Evolutionary conservation across 2,888 invertebrate genomes (phyloP).

Genomic region (Baronia brevicornis): DNA sequence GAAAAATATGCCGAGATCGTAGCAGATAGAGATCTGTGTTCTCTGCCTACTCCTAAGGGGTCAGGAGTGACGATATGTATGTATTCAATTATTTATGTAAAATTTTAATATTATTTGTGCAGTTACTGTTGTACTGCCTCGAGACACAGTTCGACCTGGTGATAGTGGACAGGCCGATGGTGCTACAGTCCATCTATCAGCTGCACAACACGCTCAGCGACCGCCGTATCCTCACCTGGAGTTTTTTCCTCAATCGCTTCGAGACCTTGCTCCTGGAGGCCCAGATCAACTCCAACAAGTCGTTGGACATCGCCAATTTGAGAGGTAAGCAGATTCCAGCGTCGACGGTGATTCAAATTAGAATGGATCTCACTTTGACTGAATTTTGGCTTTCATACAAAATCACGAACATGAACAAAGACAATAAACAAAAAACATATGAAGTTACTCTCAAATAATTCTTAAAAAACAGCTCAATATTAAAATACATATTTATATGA

Average conservation of each 20-base stretch:
- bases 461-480: too few relatives aligned
- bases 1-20: neutral
- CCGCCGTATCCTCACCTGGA: constrained; percentile 94
- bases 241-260: constrained; percentile 95
- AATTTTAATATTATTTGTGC: constrained; percentile 33
- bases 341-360: too few relatives aligned
- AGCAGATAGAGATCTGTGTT: too few relatives aligned
- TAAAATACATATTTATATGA: too few relatives aligned
- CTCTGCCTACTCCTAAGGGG: too few relatives aligned
- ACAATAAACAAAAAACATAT: too few relatives aligned
- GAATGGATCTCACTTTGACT: too few relatives aligned
- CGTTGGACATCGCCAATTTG: constrained; percentile 88
- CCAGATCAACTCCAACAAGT: constrained; percentile 91
- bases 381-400: too few relatives aligned
- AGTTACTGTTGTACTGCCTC: constrained; percentile 93
- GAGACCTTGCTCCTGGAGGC: constrained; percentile 97
- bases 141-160: constrained; percentile 99
- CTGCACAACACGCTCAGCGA: constrained; percentile 95
- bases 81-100: too few relatives aligned
- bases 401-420: too few relatives aligned
- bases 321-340: constrained; percentile 78
- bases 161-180: constrained; percentile 96
- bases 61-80: too few relatives aligned
- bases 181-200: constrained; percentile 95
- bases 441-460: too few relatives aligned